These are phyloP conservation scores for Seira musarum DNA, from an alignment of 2,888 invertebrate genomes.

Conservation along the genomic window DNA sequence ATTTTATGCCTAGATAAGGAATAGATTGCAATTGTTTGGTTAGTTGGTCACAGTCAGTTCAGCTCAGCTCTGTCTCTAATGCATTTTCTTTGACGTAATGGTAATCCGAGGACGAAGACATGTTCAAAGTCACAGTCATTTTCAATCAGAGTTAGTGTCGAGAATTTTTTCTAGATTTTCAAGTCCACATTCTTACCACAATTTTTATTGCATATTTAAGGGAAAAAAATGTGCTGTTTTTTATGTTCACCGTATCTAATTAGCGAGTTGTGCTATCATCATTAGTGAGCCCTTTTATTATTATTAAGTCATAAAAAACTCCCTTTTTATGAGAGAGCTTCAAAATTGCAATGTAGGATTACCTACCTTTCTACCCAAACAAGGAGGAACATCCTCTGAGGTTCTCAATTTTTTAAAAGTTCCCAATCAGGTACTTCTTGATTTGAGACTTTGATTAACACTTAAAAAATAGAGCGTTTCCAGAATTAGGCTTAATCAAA, in stretches of 20 bases:
- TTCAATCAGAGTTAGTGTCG: background rate
- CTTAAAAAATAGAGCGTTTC: too few relatives aligned
- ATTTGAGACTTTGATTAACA: too few relatives aligned
- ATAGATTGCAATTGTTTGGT: background rate
- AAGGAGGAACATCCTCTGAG: too few relatives aligned
- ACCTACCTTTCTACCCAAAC: too few relatives aligned
- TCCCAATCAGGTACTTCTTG: too few relatives aligned
- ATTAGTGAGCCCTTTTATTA: constrained; percentile 23
- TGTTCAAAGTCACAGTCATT: constrained; percentile 15
- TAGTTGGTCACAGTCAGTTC: background rate
- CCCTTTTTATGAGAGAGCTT: constrained; percentile 9
- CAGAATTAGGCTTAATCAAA: too few relatives aligned
- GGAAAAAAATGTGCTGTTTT: background rate
- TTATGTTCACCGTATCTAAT: background rate
- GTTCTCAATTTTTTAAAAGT: too few relatives aligned
- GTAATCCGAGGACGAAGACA: constrained; percentile 2
- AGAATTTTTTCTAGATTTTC: constrained; percentile 10
- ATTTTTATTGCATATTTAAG: constrained; percentile 5
- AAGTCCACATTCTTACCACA: background rate
- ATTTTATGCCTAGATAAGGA: constrained; percentile 10
- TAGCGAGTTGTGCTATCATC: constrained; percentile 17
- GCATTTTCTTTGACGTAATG: too few relatives aligned
- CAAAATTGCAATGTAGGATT: background rate
- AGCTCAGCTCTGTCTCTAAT: too few relatives aligned
- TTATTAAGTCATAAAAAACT: constrained; percentile 38